Conservation (phyloP, 2,113 vertebrate species). For the Alethe castanea region DNA sequence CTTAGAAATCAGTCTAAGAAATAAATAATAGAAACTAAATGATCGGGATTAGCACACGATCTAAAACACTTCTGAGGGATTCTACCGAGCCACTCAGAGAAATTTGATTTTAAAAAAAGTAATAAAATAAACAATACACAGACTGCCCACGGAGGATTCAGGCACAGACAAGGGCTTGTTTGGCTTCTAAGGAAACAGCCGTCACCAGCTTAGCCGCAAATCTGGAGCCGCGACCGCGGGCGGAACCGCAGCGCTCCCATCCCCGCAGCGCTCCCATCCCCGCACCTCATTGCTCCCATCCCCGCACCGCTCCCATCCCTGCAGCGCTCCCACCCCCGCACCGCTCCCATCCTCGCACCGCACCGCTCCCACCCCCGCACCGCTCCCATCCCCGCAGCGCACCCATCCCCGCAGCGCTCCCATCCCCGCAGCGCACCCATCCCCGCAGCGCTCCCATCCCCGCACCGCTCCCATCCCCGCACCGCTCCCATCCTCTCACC, state of each 20-base stretch:
- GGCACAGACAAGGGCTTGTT: neutral
- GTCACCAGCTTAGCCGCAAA: neutral
- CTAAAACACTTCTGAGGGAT: neutral
- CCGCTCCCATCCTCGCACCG: neutral
- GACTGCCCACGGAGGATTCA: too few species aligned
- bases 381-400: neutral
- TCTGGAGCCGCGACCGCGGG: rapidly evolving
- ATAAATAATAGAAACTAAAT: neutral
- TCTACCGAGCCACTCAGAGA: neutral
- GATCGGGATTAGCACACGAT: rapidly evolving
- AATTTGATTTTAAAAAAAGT: neutral
- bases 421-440: neutral
- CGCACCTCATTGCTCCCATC: too few species aligned
- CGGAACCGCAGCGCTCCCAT: neutral
- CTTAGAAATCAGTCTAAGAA: neutral
- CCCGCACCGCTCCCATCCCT: too few species aligned
- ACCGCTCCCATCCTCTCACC: neutral
- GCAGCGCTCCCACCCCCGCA: neutral
- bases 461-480: neutral
- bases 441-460: neutral
- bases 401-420: too few species aligned
- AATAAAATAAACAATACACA: rapidly evolving
- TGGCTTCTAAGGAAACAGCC: neutral
- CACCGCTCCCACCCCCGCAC: neutral
- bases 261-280: too few species aligned